phyloP scores from a whole-genome alignment of 2,113 vertebrate genomes.

The Hemichromis elongatus region DNA sequence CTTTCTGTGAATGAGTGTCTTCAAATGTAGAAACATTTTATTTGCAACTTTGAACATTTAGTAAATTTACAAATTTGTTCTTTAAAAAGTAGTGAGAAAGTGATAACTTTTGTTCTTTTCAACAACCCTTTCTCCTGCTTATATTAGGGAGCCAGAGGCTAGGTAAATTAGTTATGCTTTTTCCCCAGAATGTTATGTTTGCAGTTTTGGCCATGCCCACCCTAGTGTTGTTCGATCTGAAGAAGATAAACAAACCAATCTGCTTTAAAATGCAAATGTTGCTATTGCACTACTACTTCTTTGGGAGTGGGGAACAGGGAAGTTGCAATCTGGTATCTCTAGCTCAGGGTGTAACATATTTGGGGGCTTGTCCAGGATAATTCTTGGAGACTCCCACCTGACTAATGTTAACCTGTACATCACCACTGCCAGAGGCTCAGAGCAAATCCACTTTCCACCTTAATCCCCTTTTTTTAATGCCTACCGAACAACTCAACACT shows the following conservation, averaged over 20 bases:
- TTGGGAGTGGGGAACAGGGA: background rate
- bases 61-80: background rate
- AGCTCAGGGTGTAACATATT: background rate
- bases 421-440: background rate
- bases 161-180: background rate
- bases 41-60: background rate
- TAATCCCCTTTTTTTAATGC: too few relatives aligned
- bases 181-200: accelerated
- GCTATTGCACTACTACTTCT: background rate
- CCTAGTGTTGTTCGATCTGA: background rate
- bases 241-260: background rate
- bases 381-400: background rate
- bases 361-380: background rate
- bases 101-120: background rate
- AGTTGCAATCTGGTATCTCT: background rate
- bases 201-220: background rate
- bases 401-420: background rate
- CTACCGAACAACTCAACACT: background rate
- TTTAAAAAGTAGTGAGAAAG: background rate
- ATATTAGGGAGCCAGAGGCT: background rate
- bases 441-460: background rate
- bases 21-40: background rate
- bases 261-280: background rate
- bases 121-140: background rate
- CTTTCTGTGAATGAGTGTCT: background rate